Conservation (phyloP, 2,888 invertebrate species). For the Odontocolon sp. region DNA sequence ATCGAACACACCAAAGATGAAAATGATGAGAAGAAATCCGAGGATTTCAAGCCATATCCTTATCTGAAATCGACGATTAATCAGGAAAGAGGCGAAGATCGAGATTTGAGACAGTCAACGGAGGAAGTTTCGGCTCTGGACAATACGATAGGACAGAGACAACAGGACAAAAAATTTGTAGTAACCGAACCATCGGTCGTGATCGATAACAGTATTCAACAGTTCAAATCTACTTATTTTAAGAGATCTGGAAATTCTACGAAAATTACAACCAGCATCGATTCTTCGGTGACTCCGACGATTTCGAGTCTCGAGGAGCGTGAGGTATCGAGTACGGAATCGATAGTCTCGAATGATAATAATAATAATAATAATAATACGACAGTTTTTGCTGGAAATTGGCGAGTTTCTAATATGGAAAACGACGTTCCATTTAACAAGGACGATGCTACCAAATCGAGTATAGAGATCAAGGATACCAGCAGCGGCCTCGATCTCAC, state of each 20-base stretch:
- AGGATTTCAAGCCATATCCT: constrained; percentile 70
- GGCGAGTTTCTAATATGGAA: constrained; percentile 24
- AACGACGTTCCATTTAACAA: constrained; percentile 56
- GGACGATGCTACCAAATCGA: constrained; percentile 50
- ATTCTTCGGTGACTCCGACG: neutral
- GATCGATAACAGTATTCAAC: constrained; percentile 73
- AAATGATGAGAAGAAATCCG: constrained; percentile 2
- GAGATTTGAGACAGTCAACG: constrained; percentile 38
- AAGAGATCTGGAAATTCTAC: constrained; percentile 65
- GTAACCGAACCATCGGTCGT: constrained; percentile 71
- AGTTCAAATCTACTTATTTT: constrained; percentile 65
- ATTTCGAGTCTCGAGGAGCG: neutral
- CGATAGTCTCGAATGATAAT: neutral
- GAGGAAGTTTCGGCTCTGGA: constrained; percentile 70
- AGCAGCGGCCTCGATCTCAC: constrained; percentile 62
- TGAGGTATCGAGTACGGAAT: constrained; percentile 18
- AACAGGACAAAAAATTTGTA: constrained; percentile 65
- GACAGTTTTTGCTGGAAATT: neutral
- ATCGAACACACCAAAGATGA: constrained; percentile 28
- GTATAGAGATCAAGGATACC: constrained; percentile 43
- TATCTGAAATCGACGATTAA: constrained; percentile 51
- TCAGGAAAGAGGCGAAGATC: neutral
- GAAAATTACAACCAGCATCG: constrained; percentile 28
- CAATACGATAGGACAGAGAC: constrained; percentile 70
- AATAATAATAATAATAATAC: too few species aligned